phyloP scores from a whole-genome alignment of 2,888 invertebrate species.

The Tillus elongatus region DNA sequence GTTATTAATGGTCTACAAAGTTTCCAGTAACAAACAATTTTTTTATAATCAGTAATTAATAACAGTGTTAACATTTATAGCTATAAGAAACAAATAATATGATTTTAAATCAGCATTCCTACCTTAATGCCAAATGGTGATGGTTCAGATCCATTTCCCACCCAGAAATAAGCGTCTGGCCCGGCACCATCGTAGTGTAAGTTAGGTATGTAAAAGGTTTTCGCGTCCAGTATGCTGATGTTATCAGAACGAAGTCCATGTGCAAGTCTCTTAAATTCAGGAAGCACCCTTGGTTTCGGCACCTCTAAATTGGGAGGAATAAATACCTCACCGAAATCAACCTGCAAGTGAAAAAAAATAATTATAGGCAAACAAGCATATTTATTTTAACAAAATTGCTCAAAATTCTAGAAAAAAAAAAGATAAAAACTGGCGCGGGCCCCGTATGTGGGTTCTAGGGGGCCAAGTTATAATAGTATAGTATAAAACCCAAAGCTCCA shows the following conservation, averaged over 20 bases:
- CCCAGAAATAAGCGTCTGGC: constrained; percentile 90
- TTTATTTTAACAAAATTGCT: neutral
- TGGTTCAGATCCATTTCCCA: constrained; percentile 80
- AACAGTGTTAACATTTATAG: no score
- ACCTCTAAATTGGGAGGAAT: constrained; percentile 69
- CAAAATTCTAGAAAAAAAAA: neutral
- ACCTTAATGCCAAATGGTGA: constrained; percentile 73
- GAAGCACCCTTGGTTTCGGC: constrained; percentile 70
- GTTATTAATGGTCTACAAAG: no score
- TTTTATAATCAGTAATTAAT: no score
- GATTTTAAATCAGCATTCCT: no score
- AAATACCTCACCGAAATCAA: constrained; percentile 80
- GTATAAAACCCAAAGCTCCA: no score
- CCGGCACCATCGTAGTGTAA: constrained; percentile 87
- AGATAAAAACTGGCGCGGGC: neutral
- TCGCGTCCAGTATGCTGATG: constrained; percentile 82
- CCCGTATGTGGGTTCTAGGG: no score
- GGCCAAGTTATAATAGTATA: no score
- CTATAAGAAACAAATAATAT: no score
- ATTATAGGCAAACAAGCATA: constrained; percentile 9
- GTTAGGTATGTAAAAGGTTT: constrained; percentile 86
- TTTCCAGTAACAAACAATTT: no score
- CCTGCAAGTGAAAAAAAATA: constrained; percentile 46
- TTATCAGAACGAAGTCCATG: constrained; percentile 86
- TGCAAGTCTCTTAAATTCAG: constrained; percentile 77